Evolutionary conservation across 2,888 invertebrate genomes (phyloP).

Genomic region (Scaptomyza tumidula): DNA sequence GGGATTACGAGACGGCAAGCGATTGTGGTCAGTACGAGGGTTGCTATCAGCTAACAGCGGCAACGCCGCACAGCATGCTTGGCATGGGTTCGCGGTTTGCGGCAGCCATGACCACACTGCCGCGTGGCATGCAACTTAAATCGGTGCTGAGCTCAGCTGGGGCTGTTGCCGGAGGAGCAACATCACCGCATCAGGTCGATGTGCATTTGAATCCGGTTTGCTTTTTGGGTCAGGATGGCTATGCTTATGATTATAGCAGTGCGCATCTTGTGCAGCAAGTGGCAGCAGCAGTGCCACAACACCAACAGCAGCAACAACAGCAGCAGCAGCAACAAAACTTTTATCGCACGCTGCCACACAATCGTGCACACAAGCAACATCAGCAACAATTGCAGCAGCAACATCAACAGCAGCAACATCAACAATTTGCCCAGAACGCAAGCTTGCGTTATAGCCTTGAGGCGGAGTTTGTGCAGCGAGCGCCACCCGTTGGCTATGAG

Average conservation of each 20-base stretch:
- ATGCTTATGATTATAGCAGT: slow-evolving; percentile 86
- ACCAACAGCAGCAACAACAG: slow-evolving; percentile 61
- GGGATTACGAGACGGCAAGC: slow-evolving; percentile 80
- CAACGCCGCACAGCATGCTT: slow-evolving; percentile 73
- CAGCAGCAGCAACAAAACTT: slow-evolving; percentile 85
- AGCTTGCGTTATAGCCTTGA: slow-evolving; percentile 87
- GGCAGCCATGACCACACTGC: slow-evolving; percentile 85
- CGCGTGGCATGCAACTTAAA: slow-evolving; percentile 85
- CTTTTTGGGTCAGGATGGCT: slow-evolving; percentile 91
- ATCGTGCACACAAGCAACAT: slow-evolving; percentile 85
- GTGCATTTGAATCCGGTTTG: slow-evolving; percentile 91
- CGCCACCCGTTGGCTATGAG: slow-evolving; percentile 85
- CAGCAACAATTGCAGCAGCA: slow-evolving; percentile 82
- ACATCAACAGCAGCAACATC: slow-evolving; percentile 79
- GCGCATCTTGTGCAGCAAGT: slow-evolving; percentile 81
- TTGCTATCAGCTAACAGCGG: slow-evolving; percentile 82
- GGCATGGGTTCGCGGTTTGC: slow-evolving; percentile 82
- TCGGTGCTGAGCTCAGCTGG: slow-evolving; percentile 68
- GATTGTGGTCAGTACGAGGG: slow-evolving; percentile 83
- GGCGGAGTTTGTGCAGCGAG: slow-evolving; percentile 87
- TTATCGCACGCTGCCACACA: slow-evolving; percentile 92
- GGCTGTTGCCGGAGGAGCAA: slow-evolving; percentile 42
- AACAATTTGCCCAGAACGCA: slow-evolving; percentile 85
- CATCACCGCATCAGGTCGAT: slow-evolving; percentile 88
- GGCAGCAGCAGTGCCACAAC: slow-evolving; percentile 59